These are phyloP conservation scores for Acrobasis consociella DNA, from an alignment of 2,888 invertebrate genomes.

Conservation along the genomic window DNA sequence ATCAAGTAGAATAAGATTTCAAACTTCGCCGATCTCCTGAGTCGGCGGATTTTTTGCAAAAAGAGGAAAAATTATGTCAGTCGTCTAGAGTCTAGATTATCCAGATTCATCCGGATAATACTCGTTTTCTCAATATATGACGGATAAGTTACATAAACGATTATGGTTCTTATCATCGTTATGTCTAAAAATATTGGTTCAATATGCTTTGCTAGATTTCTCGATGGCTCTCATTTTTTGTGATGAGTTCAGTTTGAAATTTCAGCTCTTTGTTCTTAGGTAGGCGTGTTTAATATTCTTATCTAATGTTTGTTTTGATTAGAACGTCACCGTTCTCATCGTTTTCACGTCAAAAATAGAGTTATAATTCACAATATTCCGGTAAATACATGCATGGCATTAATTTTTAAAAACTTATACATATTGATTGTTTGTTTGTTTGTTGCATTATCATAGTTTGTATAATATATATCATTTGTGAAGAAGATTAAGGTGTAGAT, in stretches of 20 bases:
- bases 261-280: background rate
- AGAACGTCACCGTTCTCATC: too few relatives aligned
- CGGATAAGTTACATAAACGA: slow-evolving; percentile 7
- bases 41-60: background rate
- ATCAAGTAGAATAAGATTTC: too few relatives aligned
- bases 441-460: too few relatives aligned
- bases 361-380: too few relatives aligned
- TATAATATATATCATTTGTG: too few relatives aligned
- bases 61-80: background rate
- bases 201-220: background rate
- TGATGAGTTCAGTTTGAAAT: background rate
- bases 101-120: background rate
- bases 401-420: too few relatives aligned
- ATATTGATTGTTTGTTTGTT: too few relatives aligned
- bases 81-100: background rate
- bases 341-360: too few relatives aligned
- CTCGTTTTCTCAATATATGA: background rate
- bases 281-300: background rate
- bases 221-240: background rate
- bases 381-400: too few relatives aligned
- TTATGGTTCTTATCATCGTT: slow-evolving; percentile 7
- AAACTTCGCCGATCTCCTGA: too few relatives aligned
- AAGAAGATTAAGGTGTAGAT: too few relatives aligned
- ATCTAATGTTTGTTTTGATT: too few relatives aligned
- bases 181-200: slow-evolving; percentile 4